These are phyloP conservation scores for Augochlora pura DNA, from an alignment of 1,140 invertebrate species.

Conservation along the genomic window DNA sequence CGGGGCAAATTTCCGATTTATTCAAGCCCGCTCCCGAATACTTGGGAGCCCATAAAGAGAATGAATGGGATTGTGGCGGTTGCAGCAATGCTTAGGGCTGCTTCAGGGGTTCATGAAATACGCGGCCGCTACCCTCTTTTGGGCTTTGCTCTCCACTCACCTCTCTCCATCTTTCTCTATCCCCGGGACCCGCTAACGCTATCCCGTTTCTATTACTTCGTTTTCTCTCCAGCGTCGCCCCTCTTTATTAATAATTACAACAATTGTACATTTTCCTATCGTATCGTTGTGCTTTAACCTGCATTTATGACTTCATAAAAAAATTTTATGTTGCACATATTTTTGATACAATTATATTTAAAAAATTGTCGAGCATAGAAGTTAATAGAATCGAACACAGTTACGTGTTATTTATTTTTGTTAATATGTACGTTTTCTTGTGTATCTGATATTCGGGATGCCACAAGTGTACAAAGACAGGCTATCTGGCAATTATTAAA, in stretches of 20 bases:
- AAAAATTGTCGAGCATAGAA: no score
- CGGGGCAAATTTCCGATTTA: constrained; percentile 75
- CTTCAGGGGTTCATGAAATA: constrained; percentile 76
- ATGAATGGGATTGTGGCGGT: constrained; percentile 75
- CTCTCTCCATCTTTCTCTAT: constrained; percentile 26
- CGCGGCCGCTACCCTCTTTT: constrained; percentile 57
- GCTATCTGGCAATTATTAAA: no score
- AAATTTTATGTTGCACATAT: no score
- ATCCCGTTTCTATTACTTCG: neutral
- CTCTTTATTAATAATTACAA: neutral
- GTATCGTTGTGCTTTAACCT: no score
- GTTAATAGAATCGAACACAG: no score
- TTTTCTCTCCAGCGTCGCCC: neutral
- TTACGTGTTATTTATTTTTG: no score
- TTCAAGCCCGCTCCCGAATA: constrained; percentile 75
- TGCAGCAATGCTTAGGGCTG: constrained; percentile 68
- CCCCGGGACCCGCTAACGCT: constrained; percentile 44
- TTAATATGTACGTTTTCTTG: no score
- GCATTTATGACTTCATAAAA: no score
- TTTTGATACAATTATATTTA: no score
- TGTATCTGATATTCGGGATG: no score
- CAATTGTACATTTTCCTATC: neutral
- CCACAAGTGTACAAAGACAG: no score
- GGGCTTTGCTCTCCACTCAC: constrained; percentile 40
- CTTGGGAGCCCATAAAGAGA: constrained; percentile 77